Percentiles rank a stretch among this genome's conserved stretches.
Evolutionary conservation across 1,140 invertebrate genomes (phyloP).

Genomic region (Coenobita brevimanus): DNA sequence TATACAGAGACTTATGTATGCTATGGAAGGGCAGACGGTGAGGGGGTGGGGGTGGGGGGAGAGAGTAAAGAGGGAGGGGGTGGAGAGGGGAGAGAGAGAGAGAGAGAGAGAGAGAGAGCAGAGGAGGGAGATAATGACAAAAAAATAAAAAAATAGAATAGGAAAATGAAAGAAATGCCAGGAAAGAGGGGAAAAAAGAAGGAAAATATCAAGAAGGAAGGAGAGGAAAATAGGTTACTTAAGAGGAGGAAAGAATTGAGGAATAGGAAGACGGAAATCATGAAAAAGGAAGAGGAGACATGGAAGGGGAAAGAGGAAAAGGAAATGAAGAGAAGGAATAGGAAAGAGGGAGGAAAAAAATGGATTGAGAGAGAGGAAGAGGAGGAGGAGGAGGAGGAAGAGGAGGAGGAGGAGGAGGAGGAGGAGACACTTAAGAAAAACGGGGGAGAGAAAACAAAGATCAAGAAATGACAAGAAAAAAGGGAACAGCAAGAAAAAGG

Average conservation of each 20-base stretch:
- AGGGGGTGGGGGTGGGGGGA: neutral
- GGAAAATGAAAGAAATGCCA: no score
- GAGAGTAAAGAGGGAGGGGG: neutral
- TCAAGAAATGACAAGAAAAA: neutral
- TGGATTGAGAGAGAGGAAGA: neutral
- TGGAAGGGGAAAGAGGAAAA: no score
- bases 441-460: neutral
- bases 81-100: neutral
- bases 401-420: neutral
- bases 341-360: neutral
- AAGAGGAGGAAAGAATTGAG: no score
- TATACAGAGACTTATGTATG: constrained; percentile 58
- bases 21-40: constrained; percentile 56
- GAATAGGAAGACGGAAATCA: neutral
- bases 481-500: neutral
- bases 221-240: no score
- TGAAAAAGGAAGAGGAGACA: no score
- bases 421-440: no score
- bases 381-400: neutral
- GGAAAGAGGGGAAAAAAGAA: no score
- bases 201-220: neutral
- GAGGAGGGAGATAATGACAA: neutral
- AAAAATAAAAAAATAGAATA: neutral
- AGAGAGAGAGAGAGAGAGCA: neutral
- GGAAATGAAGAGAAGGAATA: neutral